A percentile compares a stretch with the other conserved stretches of the same genome.
phyloP scores from a whole-genome alignment of 2,113 vertebrate species.

The Psittacara wagleri region DNA sequence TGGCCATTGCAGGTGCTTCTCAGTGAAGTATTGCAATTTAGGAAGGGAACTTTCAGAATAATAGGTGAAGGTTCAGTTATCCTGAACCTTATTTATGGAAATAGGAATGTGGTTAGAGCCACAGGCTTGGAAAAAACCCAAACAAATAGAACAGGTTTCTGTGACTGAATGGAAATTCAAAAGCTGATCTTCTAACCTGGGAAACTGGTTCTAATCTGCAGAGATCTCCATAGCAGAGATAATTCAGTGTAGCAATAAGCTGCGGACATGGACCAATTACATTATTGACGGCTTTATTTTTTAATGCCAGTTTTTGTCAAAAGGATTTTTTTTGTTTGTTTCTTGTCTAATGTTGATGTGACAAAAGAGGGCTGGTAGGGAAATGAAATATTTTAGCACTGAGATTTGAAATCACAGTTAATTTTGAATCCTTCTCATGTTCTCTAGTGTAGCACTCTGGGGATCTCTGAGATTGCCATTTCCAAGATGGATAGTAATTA shows the following conservation, averaged over 20 bases:
- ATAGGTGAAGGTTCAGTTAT: not conserved
- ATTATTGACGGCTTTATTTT: not conserved
- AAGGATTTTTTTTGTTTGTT: not conserved
- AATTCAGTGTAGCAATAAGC: not conserved
- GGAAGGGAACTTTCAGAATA: not conserved
- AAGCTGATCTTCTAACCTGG: not conserved
- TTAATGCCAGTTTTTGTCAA: not conserved
- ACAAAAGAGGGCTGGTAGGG: not conserved
- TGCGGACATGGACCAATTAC: not conserved
- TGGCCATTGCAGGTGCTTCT: not conserved
- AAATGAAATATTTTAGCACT: not conserved
- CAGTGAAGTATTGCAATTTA: not conserved
- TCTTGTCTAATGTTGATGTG: not conserved
- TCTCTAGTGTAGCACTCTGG: not conserved
- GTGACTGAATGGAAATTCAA: not conserved
- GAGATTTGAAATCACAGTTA: not conserved
- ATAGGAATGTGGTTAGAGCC: not conserved
- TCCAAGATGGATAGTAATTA: not conserved
- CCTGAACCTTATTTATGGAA: not conserved
- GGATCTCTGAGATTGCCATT: not conserved
- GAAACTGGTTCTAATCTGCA: constrained; percentile 8
- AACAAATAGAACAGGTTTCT: not conserved
- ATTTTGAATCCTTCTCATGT: not conserved
- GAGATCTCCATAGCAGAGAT: not conserved
- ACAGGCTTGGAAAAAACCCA: not conserved